Conservation (phyloP, 2,797 vertebrate genomes). For the Acanthis flammea region DNA sequence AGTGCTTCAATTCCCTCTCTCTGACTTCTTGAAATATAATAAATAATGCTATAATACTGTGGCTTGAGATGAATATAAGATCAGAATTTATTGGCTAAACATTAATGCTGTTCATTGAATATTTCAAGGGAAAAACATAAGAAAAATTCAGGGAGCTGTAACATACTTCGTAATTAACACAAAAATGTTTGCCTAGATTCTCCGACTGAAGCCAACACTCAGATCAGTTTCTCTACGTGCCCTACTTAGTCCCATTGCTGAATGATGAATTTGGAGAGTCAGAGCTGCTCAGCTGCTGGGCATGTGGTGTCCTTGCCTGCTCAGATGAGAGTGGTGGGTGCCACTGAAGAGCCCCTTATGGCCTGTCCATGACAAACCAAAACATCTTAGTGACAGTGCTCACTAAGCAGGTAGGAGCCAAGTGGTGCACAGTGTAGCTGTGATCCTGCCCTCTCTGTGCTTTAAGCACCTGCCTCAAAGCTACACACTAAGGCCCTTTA, state of each 20-base stretch:
- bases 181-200: neutral
- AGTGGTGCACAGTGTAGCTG: accelerated
- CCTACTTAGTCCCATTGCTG: neutral
- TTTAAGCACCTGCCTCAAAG: neutral
- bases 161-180: neutral
- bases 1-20: neutral
- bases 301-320: neutral
- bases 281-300: neutral
- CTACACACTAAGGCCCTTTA: neutral
- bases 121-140: neutral
- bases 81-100: neutral
- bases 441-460: neutral
- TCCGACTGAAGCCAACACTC: neutral
- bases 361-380: neutral
- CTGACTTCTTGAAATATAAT: neutral
- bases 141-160: neutral
- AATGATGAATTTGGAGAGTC: neutral
- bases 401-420: neutral
- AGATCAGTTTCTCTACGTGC: neutral
- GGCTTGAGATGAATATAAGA: neutral
- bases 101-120: neutral
- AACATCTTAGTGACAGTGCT: accelerated
- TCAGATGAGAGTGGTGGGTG: neutral
- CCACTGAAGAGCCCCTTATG: neutral
- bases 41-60: neutral